Evolutionary conservation across 1,140 invertebrate species (phyloP), one percentile per base, ranked within the genome.

Genomic region (Lepidurus arcticus): DNA sequence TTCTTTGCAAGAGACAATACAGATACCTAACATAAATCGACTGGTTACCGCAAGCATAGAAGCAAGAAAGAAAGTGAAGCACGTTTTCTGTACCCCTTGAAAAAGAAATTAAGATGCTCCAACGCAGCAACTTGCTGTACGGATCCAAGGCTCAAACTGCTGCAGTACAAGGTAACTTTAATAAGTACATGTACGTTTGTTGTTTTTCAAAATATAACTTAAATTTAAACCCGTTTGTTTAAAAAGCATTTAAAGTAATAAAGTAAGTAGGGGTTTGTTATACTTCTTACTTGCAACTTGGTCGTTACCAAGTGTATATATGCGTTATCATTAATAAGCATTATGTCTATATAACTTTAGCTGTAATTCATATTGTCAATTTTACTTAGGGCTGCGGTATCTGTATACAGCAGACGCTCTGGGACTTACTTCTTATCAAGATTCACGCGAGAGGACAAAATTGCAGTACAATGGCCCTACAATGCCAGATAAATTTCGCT

Each of bases 401-500:
- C 78, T 92, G 3, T 92, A 88, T 82, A 84, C 88, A 0, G 84
- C 85, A 43, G 74, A 84, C 11, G 83, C 87, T 7, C 80, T 93
- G 43, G 91, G 91, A 6, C 76, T 92, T 7, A 87, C 88, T 82
- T 83, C 83, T 0, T 93, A 90, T 82, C 82, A 88, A 65, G 82
- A 85, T 65, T 82, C 87, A 42, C 85, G 89, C 80, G 85, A 87
- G 24, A 85, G 83, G 79, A 84, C 86, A 0, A 86, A 87, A 73
- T 85, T 86, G 78, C 90, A 90, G 79, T 89, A 90, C 84, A 83
- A 84, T 42, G 86, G 88, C 80, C 9, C 47, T 6, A 10, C 65
- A 10, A 85, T 90, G 74, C 84, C 84, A 21, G 88, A 91, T 21
- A 89, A 89, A 75, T 93, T 93, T 83, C 87, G 87, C 75, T 73